phyloP scores from a whole-genome alignment of 1,140 invertebrate genomes.

The Sarcophaga bullata region DNA sequence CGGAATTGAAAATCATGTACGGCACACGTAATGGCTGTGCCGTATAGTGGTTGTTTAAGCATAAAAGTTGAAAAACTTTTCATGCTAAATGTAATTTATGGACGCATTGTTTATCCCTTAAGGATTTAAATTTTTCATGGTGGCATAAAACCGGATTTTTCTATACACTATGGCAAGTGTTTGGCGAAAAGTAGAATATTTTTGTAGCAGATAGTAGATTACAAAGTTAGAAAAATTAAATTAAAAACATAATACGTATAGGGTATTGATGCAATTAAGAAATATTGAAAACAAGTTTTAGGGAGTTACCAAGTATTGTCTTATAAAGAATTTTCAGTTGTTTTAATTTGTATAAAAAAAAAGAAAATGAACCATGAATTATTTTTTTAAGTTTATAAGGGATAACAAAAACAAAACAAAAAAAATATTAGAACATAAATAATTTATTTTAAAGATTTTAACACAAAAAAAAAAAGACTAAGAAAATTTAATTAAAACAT shows the following conservation, averaged over 20 bases:
- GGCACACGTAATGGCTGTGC: slow-evolving; percentile 82
- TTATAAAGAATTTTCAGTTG: too few relatives aligned
- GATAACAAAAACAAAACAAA: not conserved
- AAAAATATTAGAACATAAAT: too few relatives aligned
- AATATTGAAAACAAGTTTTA: too few relatives aligned
- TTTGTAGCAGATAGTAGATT: not conserved
- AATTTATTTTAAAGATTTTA: slow-evolving; percentile 15
- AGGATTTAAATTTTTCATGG: not conserved
- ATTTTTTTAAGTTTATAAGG: not conserved
- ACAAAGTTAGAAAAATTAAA: not conserved
- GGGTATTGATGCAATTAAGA: too few relatives aligned
- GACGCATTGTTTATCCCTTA: not conserved
- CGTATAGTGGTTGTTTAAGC: slow-evolving; percentile 72
- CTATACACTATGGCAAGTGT: not conserved
- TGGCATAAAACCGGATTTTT: not conserved
- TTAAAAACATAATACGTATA: not conserved
- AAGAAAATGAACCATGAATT: not conserved
- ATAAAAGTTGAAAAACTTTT: slow-evolving; percentile 56
- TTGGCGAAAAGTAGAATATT: not conserved
- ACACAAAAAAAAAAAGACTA: slow-evolving; percentile 27
- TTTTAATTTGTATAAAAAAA: not conserved
- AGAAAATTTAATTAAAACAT: not conserved
- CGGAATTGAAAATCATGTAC: slow-evolving; percentile 85
- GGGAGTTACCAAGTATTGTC: too few relatives aligned
- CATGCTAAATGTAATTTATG: slow-evolving; percentile 25